A percentile compares a stretch with the other conserved stretches of the same genome.
Evolutionary conservation across 2,797 vertebrate species (phyloP).

Genomic region (Fundulus diaphanus): DNA sequence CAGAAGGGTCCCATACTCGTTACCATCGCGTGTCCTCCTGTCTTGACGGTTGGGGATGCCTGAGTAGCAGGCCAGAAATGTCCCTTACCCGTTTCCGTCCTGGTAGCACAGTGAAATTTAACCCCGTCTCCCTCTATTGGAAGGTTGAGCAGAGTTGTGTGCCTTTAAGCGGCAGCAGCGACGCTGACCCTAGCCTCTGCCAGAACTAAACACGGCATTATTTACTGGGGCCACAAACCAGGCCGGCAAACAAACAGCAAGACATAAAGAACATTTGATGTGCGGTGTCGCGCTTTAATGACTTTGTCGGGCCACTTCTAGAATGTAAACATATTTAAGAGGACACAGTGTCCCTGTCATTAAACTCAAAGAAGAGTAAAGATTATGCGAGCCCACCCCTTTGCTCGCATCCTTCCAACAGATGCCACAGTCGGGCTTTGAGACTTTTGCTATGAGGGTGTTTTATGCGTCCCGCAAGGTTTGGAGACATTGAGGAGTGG

Average conservation of each 20-base stretch:
- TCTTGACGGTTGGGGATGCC: conserved; percentile 54
- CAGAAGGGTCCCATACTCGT: conserved; percentile 36
- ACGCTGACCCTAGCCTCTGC: conserved; percentile 42
- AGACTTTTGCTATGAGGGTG: conserved; percentile 68
- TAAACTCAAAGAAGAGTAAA: conserved; percentile 66
- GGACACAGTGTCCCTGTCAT: conserved; percentile 63
- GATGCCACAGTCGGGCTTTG: conserved; percentile 70
- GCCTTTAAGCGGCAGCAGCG: conserved; percentile 51
- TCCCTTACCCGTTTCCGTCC: conserved; percentile 6
- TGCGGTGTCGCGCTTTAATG: conserved; percentile 58
- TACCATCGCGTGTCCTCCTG: conserved; percentile 37
- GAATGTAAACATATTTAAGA: conserved; percentile 71
- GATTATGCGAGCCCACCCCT: conserved; percentile 41
- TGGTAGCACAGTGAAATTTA: background rate
- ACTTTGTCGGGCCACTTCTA: conserved; percentile 61
- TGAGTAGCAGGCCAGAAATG: conserved; percentile 20
- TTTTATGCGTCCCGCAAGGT: conserved; percentile 73
- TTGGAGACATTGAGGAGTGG: conserved; percentile 73
- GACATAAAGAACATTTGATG: conserved; percentile 61
- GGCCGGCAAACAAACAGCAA: conserved; percentile 44
- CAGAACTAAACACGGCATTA: conserved; percentile 31
- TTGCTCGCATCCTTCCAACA: conserved; percentile 53
- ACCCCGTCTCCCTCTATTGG: conserved; percentile 24
- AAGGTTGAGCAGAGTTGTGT: conserved; percentile 34
- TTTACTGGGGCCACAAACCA: conserved; percentile 36